Percentiles rank a stretch among this genome's conserved stretches.
These are phyloP conservation scores for Euthynnus affinis DNA, from an alignment of 2,797 vertebrate species.

Conservation along the genomic window DNA sequence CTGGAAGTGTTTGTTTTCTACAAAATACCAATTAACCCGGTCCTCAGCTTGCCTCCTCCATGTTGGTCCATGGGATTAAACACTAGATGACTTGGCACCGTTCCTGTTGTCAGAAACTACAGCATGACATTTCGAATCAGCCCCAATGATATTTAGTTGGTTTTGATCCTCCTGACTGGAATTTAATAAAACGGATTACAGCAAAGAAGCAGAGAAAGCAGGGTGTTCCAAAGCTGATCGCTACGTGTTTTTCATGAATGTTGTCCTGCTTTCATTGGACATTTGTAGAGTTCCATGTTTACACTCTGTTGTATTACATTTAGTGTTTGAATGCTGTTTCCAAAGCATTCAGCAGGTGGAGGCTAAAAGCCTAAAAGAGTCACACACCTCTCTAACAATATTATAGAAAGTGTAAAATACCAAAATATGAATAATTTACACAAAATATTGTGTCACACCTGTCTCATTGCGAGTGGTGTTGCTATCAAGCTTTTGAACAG, in stretches of 20 bases:
- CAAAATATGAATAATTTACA: background rate
- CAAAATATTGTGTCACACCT: background rate
- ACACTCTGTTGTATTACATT: slow-evolving; percentile 15
- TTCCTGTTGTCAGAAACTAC: slow-evolving; percentile 65
- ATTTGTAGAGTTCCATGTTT: slow-evolving; percentile 4
- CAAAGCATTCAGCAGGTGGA: background rate
- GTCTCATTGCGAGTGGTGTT: too few species aligned
- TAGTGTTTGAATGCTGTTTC: background rate
- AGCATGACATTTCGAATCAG: slow-evolving; percentile 63
- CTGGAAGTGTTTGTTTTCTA: slow-evolving; percentile 66
- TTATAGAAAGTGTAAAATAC: slow-evolving; percentile 1
- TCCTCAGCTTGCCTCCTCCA: slow-evolving; percentile 43
- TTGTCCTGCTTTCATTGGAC: background rate
- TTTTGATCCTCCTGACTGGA: slow-evolving; percentile 45
- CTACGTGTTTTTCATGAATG: background rate
- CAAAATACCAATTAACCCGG: slow-evolving; percentile 69
- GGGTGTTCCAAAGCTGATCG: slow-evolving; percentile 12
- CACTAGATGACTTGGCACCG: slow-evolving; percentile 69
- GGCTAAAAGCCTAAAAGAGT: background rate
- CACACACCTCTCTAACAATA: background rate
- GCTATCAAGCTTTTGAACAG: too few species aligned
- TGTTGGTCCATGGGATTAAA: slow-evolving; percentile 75
- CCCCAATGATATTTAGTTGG: slow-evolving; percentile 54
- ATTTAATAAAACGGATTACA: slow-evolving; percentile 49
- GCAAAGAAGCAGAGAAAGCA: slow-evolving; percentile 5